phyloP scores from a whole-genome alignment of 2,113 vertebrate genomes.

The Neolamprologus devosi region DNA sequence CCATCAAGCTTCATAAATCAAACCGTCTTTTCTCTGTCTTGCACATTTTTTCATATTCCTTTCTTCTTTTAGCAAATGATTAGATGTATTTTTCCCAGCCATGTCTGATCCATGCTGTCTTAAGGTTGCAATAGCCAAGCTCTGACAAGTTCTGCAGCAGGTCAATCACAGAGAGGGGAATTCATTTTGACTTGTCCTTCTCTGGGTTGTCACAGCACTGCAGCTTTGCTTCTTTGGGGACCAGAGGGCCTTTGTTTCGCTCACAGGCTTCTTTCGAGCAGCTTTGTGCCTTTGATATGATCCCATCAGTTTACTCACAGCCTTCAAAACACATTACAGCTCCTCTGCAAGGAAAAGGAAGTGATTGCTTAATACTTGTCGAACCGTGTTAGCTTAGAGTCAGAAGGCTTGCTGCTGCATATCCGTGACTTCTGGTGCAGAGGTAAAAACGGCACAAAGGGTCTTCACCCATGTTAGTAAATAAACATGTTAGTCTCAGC shows the following conservation, averaged over 20 bases:
- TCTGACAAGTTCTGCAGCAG: background rate
- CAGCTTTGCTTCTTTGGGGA: background rate
- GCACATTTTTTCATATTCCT: background rate
- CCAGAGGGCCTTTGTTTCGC: background rate
- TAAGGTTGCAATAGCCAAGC: background rate
- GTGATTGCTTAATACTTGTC: constrained; percentile 27
- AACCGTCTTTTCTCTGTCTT: background rate
- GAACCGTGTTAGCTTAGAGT: constrained; percentile 22
- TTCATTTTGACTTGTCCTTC: constrained; percentile 31
- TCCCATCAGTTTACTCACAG: constrained; percentile 14
- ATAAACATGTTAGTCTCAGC: background rate
- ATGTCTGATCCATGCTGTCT: background rate
- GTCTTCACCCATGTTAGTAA: background rate
- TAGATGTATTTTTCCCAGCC: background rate
- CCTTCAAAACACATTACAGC: constrained; percentile 27
- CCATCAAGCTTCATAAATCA: constrained; percentile 17
- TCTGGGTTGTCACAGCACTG: constrained; percentile 30
- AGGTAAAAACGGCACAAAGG: background rate
- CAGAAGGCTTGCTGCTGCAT: background rate
- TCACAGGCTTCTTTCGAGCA: background rate
- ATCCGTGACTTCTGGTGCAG: background rate
- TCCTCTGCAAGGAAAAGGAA: background rate
- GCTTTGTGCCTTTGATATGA: constrained; percentile 15
- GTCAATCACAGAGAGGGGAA: constrained; percentile 1
- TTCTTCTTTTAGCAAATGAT: background rate